A percentile compares a stretch with the other conserved stretches of the same genome.
Conservation (phyloP, 2,888 invertebrate species). For the Odontothrips loti region DNA sequence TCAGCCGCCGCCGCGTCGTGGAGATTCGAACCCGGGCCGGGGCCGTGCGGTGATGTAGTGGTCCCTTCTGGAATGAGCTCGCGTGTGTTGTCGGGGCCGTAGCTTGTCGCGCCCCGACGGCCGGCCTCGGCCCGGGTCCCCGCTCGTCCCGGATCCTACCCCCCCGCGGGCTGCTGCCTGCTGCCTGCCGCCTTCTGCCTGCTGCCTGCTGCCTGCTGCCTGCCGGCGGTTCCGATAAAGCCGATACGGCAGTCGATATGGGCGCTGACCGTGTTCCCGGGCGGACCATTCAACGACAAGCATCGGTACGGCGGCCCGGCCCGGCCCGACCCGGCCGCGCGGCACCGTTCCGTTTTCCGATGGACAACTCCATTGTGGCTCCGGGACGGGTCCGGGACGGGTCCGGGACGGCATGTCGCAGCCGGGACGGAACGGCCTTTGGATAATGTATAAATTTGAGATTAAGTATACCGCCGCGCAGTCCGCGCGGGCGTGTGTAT, state of each 20-base stretch:
- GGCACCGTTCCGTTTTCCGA: conserved; percentile 3
- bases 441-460: conserved; percentile 25
- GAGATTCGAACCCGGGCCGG: background rate
- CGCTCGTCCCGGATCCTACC: too few relatives aligned
- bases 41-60: background rate
- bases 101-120: too few relatives aligned
- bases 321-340: background rate
- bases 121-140: too few relatives aligned
- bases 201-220: too few relatives aligned
- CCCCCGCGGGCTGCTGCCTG: too few relatives aligned
- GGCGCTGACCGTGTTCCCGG: background rate
- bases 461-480: conserved; percentile 13
- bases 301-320: background rate
- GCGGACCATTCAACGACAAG: background rate
- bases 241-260: conserved; percentile 8
- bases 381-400: background rate
- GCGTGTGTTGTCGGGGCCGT: background rate
- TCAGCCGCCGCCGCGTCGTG: too few relatives aligned
- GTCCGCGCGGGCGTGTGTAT: background rate
- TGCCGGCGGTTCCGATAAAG: background rate
- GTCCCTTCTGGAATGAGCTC: too few relatives aligned
- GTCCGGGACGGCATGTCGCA: background rate
- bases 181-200: too few relatives aligned
- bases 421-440: background rate
- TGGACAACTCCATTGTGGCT: conserved; percentile 16